These are phyloP conservation scores for Xestia ashworthii DNA, from an alignment of 2,888 invertebrate species.

Conservation along the genomic window DNA sequence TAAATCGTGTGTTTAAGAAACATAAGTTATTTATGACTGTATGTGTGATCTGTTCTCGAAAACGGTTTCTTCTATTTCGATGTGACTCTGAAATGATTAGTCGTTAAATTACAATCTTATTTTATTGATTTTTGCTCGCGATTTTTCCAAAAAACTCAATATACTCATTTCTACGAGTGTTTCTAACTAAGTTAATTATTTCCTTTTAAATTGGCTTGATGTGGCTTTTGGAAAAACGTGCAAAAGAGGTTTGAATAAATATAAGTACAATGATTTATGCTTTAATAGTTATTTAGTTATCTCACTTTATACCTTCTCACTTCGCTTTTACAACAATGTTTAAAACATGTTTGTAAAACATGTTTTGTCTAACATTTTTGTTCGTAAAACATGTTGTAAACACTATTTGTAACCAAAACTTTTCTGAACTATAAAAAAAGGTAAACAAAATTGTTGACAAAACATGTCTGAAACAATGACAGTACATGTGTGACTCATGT, in stretches of 20 bases:
- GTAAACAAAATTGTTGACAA: neutral
- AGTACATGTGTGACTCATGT: neutral
- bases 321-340: neutral
- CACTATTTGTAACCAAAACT: neutral
- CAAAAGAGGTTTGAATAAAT: constrained; percentile 15
- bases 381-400: neutral
- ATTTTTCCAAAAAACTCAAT: neutral
- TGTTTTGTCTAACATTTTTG: neutral
- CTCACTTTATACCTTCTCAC: neutral
- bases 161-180: neutral
- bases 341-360: neutral
- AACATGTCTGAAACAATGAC: neutral
- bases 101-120: constrained; percentile 11
- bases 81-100: constrained; percentile 3
- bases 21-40: neutral
- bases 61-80: neutral
- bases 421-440: neutral
- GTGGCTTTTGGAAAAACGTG: neutral
- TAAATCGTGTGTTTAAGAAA: neutral
- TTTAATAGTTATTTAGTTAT: constrained; percentile 44
- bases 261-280: constrained; percentile 49
- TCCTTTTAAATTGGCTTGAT: neutral
- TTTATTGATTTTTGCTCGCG: neutral
- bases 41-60: constrained; percentile 2
- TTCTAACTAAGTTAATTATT: neutral